Conservation (phyloP, 2,888 invertebrate species). For the Drosophila imparisetae region DNA sequence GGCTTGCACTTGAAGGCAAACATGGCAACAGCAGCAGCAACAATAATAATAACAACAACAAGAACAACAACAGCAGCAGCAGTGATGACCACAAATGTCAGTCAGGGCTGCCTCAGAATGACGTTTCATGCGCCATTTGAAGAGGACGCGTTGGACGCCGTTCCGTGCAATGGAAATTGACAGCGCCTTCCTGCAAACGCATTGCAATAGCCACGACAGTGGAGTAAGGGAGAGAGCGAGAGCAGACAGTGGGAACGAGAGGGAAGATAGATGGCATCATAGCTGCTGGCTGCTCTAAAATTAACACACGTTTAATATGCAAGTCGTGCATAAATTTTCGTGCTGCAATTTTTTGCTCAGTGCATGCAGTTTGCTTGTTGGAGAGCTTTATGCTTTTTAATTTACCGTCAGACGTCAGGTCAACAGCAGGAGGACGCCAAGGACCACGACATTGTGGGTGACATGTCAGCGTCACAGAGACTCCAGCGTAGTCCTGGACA, state of each 20-base stretch:
- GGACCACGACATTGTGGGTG: constrained; percentile 66
- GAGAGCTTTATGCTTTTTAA: constrained; percentile 75
- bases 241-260: background rate
- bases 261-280: constrained; percentile 25
- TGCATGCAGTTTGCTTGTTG: constrained; percentile 46
- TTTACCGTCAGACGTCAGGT: constrained; percentile 74
- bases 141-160: constrained; percentile 42
- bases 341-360: constrained; percentile 43
- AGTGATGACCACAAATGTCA: constrained; percentile 58
- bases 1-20: constrained; percentile 24
- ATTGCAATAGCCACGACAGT: constrained; percentile 39
- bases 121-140: constrained; percentile 68
- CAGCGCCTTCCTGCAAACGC: constrained; percentile 57
- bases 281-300: constrained; percentile 71
- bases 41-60: constrained; percentile 24
- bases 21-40: constrained; percentile 19
- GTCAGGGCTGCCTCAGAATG: constrained; percentile 52
- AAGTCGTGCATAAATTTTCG: constrained; percentile 78
- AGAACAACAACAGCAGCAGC: constrained; percentile 16
- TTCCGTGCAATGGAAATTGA: constrained; percentile 59
- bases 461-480: constrained; percentile 68
- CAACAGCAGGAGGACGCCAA: constrained; percentile 51
- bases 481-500: constrained; percentile 40
- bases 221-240: constrained; percentile 5
- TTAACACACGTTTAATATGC: constrained; percentile 81